A percentile compares a stretch with the other conserved stretches of the same genome.
Conservation (phyloP, 2,113 vertebrate genomes). For the Cheirogaleus medius region DNA sequence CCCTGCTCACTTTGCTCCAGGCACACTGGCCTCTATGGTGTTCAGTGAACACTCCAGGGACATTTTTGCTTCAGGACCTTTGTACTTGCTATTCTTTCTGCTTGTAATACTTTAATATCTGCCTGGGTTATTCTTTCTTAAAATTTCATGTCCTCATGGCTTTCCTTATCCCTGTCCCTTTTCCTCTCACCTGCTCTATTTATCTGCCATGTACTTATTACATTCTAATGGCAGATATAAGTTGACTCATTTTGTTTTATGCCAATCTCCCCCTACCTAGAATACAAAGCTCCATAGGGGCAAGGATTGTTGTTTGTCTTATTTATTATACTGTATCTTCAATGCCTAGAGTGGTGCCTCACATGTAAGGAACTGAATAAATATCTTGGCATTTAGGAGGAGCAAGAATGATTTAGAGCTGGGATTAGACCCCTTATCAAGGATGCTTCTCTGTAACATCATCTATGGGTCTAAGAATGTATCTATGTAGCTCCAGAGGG, state of each 20-base stretch:
- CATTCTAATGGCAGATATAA: neutral
- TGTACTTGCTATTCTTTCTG: neutral
- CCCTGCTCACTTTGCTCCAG: neutral
- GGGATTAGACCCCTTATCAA: neutral
- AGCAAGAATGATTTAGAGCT: neutral
- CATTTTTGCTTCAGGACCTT: neutral
- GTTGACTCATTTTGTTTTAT: neutral
- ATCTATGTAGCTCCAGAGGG: neutral
- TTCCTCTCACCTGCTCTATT: neutral
- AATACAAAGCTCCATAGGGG: neutral
- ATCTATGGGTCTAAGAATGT: neutral
- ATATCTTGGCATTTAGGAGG: neutral
- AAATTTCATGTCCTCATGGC: neutral
- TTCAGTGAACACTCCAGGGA: neutral
- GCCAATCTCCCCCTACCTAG: neutral
- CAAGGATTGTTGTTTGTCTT: neutral
- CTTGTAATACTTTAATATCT: neutral
- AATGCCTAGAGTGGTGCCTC: neutral
- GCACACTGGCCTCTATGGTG: neutral
- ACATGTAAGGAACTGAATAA: neutral
- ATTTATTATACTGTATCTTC: neutral
- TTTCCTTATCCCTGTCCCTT: neutral
- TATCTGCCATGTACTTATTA: neutral
- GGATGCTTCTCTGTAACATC: neutral
- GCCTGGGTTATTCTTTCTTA: neutral